Conservation (phyloP, 1,140 invertebrate species). For the Drosophila ercepeae region DNA sequence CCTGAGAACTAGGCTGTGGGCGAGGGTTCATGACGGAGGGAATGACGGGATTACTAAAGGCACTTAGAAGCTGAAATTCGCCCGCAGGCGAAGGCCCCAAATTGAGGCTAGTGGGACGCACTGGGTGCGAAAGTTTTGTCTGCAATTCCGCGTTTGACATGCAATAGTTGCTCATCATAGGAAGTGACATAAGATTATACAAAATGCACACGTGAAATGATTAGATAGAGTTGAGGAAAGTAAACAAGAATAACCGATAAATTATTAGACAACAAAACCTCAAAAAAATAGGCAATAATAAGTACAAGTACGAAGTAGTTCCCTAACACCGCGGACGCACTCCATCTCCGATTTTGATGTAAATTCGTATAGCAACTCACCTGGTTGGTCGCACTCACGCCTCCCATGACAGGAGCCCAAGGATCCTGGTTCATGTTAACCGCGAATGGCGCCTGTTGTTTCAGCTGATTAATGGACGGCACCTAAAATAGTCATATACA, state of each 20-base stretch:
- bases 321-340: slow-evolving; percentile 29
- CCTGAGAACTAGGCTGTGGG: slow-evolving; percentile 52
- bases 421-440: slow-evolving; percentile 83
- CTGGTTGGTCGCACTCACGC: slow-evolving; percentile 67
- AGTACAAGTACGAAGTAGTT: slow-evolving; percentile 20
- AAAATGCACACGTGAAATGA: slow-evolving; percentile 61
- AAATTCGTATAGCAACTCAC: slow-evolving; percentile 43
- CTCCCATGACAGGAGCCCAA: slow-evolving; percentile 81
- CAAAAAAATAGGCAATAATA: slow-evolving; percentile 29
- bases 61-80: slow-evolving; percentile 61
- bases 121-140: slow-evolving; percentile 46
- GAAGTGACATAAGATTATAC: slow-evolving; percentile 36
- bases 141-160: slow-evolving; percentile 44
- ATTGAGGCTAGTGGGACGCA: slow-evolving; percentile 64
- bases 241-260: slow-evolving; percentile 52
- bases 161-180: slow-evolving; percentile 61
- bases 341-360: neutral
- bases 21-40: slow-evolving; percentile 18
- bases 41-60: slow-evolving; percentile 66
- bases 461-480: slow-evolving; percentile 86
- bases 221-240: slow-evolving; percentile 40
- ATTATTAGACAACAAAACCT: slow-evolving; percentile 56
- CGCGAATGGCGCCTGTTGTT: slow-evolving; percentile 84
- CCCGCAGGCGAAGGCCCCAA: slow-evolving; percentile 23
- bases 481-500: slow-evolving; percentile 45